Conservation (phyloP, 2,888 invertebrate genomes). For the Allolobophora icterica region DNA sequence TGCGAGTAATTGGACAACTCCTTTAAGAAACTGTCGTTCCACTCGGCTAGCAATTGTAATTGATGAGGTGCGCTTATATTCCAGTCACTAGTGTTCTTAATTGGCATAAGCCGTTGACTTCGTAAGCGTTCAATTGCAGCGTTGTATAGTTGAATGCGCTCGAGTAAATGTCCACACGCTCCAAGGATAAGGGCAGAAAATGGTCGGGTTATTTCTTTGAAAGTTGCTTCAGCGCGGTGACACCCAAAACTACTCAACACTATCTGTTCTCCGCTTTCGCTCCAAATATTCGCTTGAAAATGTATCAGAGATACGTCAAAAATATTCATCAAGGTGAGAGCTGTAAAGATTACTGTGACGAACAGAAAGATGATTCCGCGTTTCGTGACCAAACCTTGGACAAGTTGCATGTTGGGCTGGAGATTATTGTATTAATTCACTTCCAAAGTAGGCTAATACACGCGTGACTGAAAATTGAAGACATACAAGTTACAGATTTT, state of each 20-base stretch:
- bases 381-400: too few species aligned
- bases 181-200: background rate
- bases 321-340: too few species aligned
- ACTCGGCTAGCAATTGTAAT: background rate
- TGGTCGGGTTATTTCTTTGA: background rate
- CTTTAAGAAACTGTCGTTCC: conserved; percentile 39
- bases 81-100: background rate
- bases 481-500: too few species aligned
- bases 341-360: too few species aligned
- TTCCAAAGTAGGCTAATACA: too few species aligned
- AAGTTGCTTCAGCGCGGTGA: background rate
- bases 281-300: too few species aligned
- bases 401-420: too few species aligned
- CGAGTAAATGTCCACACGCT: background rate
- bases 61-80: background rate
- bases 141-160: background rate
- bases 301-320: too few species aligned
- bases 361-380: too few species aligned
- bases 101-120: background rate
- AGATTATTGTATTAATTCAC: too few species aligned
- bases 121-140: background rate
- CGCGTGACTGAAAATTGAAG: too few species aligned
- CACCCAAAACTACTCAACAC: background rate
- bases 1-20: conserved; percentile 37
- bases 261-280: too few species aligned